Conservation (phyloP, 1,140 invertebrate species). For the Nephotettix cincticeps region DNA sequence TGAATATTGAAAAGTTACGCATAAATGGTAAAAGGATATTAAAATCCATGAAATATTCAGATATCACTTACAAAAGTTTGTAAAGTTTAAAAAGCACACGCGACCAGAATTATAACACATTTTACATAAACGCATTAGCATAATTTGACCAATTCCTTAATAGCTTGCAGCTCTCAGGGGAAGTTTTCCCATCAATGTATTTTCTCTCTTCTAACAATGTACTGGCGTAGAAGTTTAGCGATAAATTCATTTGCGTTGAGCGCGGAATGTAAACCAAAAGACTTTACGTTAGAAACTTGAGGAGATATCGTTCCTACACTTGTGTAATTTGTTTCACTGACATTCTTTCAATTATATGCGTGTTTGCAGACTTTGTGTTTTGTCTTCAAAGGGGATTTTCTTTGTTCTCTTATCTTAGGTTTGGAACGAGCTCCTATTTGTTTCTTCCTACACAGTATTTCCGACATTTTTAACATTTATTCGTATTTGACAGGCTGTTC, state of each 20-base stretch:
- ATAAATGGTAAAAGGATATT: too few species aligned
- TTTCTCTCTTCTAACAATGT: slow-evolving; percentile 11
- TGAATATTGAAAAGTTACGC: too few species aligned
- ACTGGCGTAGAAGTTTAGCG: slow-evolving; percentile 2
- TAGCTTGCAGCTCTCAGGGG: background rate
- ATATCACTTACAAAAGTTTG: too few species aligned
- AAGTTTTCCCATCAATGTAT: slow-evolving; percentile 22
- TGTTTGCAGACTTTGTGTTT: background rate
- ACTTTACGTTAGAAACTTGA: slow-evolving; percentile 10
- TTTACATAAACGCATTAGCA: background rate
- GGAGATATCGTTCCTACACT: background rate
- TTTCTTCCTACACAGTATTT: too few species aligned
- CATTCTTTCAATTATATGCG: slow-evolving; percentile 4
- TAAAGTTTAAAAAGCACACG: too few species aligned
- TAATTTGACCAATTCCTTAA: slow-evolving; percentile 6
- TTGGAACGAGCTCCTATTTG: too few species aligned
- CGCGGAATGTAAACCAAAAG: slow-evolving; percentile 19
- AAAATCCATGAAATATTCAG: too few species aligned
- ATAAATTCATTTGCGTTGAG: slow-evolving; percentile 22
- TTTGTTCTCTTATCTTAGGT: too few species aligned
- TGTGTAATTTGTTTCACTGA: slow-evolving; percentile 9
- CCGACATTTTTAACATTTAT: too few species aligned
- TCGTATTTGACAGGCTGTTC: too few species aligned
- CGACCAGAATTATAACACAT: background rate
- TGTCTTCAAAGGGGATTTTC: too few species aligned